Percentiles rank a stretch among this genome's conserved stretches.
phyloP scores from a whole-genome alignment of 2,797 vertebrate species.

The Tauraco hartlaubi region DNA sequence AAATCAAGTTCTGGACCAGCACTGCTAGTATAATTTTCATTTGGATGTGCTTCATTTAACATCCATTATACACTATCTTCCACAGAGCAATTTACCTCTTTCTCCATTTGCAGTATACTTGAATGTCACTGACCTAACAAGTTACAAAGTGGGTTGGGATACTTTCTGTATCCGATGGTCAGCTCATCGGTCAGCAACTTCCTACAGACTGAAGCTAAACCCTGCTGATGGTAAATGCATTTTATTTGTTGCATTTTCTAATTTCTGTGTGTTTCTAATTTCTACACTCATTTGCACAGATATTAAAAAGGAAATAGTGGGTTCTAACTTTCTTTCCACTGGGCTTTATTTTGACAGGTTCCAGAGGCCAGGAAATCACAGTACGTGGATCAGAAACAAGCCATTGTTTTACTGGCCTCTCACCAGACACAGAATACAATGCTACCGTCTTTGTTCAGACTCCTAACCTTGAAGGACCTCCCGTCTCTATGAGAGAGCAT shows the following conservation, averaged over 20 bases:
- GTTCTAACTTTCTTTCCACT: background rate
- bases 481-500: slow-evolving; percentile 86
- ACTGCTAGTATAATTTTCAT: background rate
- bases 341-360: slow-evolving; percentile 64
- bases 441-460: slow-evolving; percentile 94
- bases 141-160: slow-evolving; percentile 88
- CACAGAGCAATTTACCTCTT: background rate
- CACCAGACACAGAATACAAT: slow-evolving; percentile 88
- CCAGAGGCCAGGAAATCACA: slow-evolving; percentile 94
- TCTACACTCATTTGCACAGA: background rate
- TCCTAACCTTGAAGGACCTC: slow-evolving; percentile 94
- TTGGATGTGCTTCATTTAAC: background rate
- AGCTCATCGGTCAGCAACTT: slow-evolving; percentile 91
- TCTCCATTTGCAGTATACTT: slow-evolving; percentile 87
- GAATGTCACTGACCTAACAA: slow-evolving; percentile 93
- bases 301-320: background rate
- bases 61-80: background rate
- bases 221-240: slow-evolving; percentile 86
- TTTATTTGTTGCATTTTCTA: background rate
- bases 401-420: slow-evolving; percentile 93
- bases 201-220: slow-evolving; percentile 93
- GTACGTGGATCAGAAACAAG: slow-evolving; percentile 90
- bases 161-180: slow-evolving; percentile 93
- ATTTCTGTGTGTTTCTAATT: background rate
- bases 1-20: background rate